phyloP scores from a whole-genome alignment of 2,797 vertebrate species.

The Acipenser transmontanus region DNA sequence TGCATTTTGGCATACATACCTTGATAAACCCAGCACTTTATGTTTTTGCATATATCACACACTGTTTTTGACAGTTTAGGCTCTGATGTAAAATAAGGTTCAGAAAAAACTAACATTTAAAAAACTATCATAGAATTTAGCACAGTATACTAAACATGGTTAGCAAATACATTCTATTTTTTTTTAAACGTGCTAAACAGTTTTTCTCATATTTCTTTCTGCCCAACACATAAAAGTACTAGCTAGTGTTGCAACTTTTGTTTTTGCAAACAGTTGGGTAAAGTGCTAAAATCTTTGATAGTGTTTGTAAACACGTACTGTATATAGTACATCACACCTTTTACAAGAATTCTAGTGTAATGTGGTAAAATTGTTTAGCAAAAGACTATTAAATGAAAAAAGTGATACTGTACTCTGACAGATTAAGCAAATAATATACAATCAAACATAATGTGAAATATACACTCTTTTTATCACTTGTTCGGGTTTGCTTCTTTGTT shows the following conservation, averaged over 20 bases:
- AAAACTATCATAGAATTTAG: neutral
- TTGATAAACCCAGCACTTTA: no score
- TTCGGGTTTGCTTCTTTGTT: constrained; percentile 2
- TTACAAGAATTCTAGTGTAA: constrained; percentile 10
- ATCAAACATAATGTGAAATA: neutral
- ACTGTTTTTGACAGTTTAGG: no score
- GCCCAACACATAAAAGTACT: neutral
- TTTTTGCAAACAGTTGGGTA: neutral
- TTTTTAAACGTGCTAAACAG: no score
- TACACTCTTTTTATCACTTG: neutral
- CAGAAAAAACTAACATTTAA: neutral
- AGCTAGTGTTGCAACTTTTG: constrained; percentile 31
- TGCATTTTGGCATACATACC: no score
- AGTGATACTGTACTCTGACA: constrained; percentile 38
- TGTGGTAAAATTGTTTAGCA: constrained; percentile 36
- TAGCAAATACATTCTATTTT: no score
- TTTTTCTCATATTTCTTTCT: neutral
- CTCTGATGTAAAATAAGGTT: no score
- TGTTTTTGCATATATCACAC: no score
- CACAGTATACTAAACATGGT: neutral
- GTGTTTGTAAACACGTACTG: neutral
- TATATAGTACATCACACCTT: no score
- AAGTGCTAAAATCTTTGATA: neutral
- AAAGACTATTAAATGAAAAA: constrained; percentile 44
- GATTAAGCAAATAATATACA: neutral